phyloP scores from a whole-genome alignment of 2,113 vertebrate genomes.

The Odontesthes bonariensis region DNA sequence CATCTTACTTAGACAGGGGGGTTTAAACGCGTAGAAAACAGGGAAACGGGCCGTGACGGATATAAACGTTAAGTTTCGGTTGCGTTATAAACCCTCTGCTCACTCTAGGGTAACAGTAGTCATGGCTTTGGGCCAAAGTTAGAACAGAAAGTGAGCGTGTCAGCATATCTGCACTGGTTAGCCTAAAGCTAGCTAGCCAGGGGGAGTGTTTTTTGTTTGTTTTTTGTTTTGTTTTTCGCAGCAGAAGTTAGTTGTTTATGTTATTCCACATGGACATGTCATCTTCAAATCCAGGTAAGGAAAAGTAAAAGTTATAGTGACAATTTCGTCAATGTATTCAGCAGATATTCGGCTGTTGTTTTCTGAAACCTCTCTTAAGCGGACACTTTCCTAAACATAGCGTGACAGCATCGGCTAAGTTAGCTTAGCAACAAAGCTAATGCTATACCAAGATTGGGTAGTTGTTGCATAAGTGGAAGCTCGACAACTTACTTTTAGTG shows the following conservation, averaged over 20 bases:
- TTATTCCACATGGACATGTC: slow-evolving; percentile 78
- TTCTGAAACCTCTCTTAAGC: neutral
- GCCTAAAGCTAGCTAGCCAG: slow-evolving; percentile 52
- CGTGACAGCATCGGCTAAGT: slow-evolving; percentile 70
- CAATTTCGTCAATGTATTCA: rapidly evolving
- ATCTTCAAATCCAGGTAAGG: slow-evolving; percentile 79
- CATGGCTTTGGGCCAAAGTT: slow-evolving; percentile 22
- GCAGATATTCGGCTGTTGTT: neutral
- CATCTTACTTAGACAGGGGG: slow-evolving; percentile 78
- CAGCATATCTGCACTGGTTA: slow-evolving; percentile 42
- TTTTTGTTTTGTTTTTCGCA: neutral
- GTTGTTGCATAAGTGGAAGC: slow-evolving; percentile 44
- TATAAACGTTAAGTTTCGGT: neutral
- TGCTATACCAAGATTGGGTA: slow-evolving; percentile 21
- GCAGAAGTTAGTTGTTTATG: slow-evolving; percentile 80
- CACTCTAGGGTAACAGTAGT: neutral
- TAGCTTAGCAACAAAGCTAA: slow-evolving; percentile 67
- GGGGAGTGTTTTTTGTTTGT: slow-evolving; percentile 58
- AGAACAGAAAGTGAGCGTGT: slow-evolving; percentile 1
- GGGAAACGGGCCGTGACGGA: slow-evolving; percentile 16
- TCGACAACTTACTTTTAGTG: slow-evolving; percentile 18
- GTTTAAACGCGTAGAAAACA: slow-evolving; percentile 69
- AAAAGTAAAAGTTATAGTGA: neutral
- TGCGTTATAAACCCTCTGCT: neutral
- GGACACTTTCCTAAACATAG: slow-evolving; percentile 63